Base-by-base conservation (phyloP, 1,140 invertebrate species). In the Pogonognathellus flavescens region DNA sequence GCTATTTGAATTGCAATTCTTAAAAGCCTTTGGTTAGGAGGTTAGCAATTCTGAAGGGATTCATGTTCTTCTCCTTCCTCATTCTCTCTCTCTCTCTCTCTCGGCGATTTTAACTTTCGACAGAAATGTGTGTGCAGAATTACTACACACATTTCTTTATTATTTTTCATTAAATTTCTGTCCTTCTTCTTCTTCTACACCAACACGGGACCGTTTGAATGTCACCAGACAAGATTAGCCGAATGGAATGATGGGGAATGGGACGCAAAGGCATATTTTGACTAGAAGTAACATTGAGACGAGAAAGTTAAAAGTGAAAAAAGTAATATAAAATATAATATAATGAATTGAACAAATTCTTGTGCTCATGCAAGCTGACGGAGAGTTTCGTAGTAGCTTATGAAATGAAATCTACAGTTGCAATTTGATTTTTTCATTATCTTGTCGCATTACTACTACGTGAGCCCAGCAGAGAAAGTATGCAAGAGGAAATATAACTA, bases 381-480 rank as follows among this genome's bases (percentile, higher is more conserved):
- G 62, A 66, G 31, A 41, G 31, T 41, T 41, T 41, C 2, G 53
- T 14, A 57, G 53, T n/a, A 57, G 31, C 70, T 50, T 76, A 49
- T 50, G 41, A 76, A 76, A 76, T 76, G 70, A 76, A 76, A 76
- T 49, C 41, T 76, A 50, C 41, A 50, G 31, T n/a, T 76, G 25
- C 70, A 31, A 41, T 76, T 50, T 76, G 70, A 76, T 76, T 76
- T 76, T 76, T 76, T 76, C 70, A 76, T 76, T 76, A 76, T 76
- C 70, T 76, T 76, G 70, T 76, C 70, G 62, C 14, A 25, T 7
- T 50, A 25, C 49, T 50, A 25, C 49, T 66, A 66, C 62, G 62
- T 66, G 14, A 20, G 25, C n/a, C n/a, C n/a, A n/a, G n/a, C 62
- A 25, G 2, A 66, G 18, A 66, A 66, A 66, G 22, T 66, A 14